phyloP scores from a whole-genome alignment of 2,888 invertebrate species.

The Meteorus colon region DNA sequence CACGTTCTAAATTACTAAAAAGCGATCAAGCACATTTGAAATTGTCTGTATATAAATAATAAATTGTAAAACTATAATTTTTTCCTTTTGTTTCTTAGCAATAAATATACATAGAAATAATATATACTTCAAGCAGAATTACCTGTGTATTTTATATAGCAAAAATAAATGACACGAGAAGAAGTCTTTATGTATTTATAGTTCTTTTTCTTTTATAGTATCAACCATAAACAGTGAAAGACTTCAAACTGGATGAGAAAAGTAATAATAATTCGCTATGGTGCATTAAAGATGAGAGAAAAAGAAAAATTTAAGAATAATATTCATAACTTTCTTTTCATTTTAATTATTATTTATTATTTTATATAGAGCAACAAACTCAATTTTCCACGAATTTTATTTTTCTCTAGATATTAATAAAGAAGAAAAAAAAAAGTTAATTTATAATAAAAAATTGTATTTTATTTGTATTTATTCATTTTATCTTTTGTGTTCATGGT shows the following conservation, averaged over 20 bases:
- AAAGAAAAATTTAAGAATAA: neutral
- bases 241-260: neutral
- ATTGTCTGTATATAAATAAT: neutral
- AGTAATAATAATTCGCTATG: neutral
- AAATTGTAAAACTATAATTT: neutral
- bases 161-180: conserved; percentile 5
- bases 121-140: neutral
- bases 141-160: neutral
- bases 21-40: neutral
- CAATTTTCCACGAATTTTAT: neutral
- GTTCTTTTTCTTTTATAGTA: conserved; percentile 11
- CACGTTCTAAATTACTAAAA: conserved; percentile 3
- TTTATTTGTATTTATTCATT: neutral
- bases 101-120: no score
- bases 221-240: neutral
- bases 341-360: conserved; percentile 1
- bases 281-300: neutral
- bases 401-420: neutral
- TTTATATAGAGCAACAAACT: neutral
- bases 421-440: neutral
- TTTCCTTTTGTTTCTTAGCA: neutral
- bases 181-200: neutral
- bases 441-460: neutral
- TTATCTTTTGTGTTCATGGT: neutral
- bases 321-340: neutral